These are phyloP conservation scores for Creontiades dilutus DNA, from an alignment of 2,888 invertebrate species.

Conservation along the genomic window DNA sequence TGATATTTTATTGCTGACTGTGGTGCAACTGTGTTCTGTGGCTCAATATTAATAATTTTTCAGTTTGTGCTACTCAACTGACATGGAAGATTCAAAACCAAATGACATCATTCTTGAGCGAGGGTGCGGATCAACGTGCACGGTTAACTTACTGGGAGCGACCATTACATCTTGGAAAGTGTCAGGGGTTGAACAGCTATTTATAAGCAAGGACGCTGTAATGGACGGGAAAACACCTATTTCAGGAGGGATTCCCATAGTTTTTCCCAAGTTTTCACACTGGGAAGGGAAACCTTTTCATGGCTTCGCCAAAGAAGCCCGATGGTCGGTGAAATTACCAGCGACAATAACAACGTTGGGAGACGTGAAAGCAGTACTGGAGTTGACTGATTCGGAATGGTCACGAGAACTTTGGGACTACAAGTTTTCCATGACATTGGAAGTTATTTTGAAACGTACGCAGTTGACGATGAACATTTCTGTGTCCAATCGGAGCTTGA, in stretches of 20 bases:
- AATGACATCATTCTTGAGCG: slow-evolving; percentile 88
- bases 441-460: neutral
- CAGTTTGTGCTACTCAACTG: too few species aligned
- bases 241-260: slow-evolving; percentile 42
- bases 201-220: slow-evolving; percentile 84
- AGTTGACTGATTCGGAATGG: slow-evolving; percentile 29
- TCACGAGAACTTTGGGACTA: slow-evolving; percentile 38
- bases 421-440: slow-evolving; percentile 17
- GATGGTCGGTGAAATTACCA: slow-evolving; percentile 39
- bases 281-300: slow-evolving; percentile 57
- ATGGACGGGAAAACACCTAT: slow-evolving; percentile 64
- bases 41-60: too few species aligned
- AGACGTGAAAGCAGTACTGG: slow-evolving; percentile 15
- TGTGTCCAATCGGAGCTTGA: slow-evolving; percentile 1
- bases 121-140: slow-evolving; percentile 96
- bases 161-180: slow-evolving; percentile 97
- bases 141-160: slow-evolving; percentile 96
- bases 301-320: slow-evolving; percentile 61
- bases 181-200: slow-evolving; percentile 95
- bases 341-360: neutral
- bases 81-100: too few species aligned
- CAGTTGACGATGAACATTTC: slow-evolving; percentile 27
- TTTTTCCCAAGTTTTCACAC: slow-evolving; percentile 45
- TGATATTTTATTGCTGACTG: too few species aligned
- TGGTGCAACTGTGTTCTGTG: too few species aligned